Percentiles rank a stretch among this genome's conserved stretches.
phyloP scores from a whole-genome alignment of 23 tunicate genomes.

The Aplidium turbinatum region DNA sequence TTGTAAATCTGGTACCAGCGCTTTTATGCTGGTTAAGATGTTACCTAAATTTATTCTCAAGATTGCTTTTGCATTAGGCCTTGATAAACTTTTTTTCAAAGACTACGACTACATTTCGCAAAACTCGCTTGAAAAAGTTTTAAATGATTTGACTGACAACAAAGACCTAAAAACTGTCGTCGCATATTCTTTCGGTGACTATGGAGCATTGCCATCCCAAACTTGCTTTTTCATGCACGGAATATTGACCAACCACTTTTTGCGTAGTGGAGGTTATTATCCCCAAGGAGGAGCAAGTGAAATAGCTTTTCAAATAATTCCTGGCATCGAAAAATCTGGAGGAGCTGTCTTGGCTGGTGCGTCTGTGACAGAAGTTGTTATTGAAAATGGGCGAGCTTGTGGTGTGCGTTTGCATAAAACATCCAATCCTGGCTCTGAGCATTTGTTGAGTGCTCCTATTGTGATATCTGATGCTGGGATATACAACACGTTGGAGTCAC shows the following conservation, averaged over 20 bases:
- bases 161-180: conserved; percentile 56
- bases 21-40: conserved; percentile 32
- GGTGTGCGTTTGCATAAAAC: conserved; percentile 45
- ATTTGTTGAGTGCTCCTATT: conserved; percentile 40
- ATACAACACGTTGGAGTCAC: conserved; percentile 60
- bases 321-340: conserved; percentile 69
- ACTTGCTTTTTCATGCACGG: conserved; percentile 82
- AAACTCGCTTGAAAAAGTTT: conserved; percentile 25
- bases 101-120: conserved; percentile 35
- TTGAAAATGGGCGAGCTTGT: conserved; percentile 58
- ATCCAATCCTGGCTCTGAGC: not conserved
- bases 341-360: conserved; percentile 69
- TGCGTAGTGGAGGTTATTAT: conserved; percentile 70
- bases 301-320: conserved; percentile 87
- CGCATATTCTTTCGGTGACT: conserved; percentile 85
- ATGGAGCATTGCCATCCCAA: conserved; percentile 45
- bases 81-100: conserved; percentile 40
- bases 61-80: conserved; percentile 10
- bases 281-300: conserved; percentile 86
- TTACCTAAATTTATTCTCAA: conserved; percentile 50
- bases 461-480: conserved; percentile 81
- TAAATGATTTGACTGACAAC: conserved; percentile 64
- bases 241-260: conserved; percentile 69
- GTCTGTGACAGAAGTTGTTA: conserved; percentile 42
- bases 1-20: conserved; percentile 26